Evolutionary conservation across 92 coral and sea anemone genomes (phyloP).

Genomic region (Zoanthus sociatus): DNA sequence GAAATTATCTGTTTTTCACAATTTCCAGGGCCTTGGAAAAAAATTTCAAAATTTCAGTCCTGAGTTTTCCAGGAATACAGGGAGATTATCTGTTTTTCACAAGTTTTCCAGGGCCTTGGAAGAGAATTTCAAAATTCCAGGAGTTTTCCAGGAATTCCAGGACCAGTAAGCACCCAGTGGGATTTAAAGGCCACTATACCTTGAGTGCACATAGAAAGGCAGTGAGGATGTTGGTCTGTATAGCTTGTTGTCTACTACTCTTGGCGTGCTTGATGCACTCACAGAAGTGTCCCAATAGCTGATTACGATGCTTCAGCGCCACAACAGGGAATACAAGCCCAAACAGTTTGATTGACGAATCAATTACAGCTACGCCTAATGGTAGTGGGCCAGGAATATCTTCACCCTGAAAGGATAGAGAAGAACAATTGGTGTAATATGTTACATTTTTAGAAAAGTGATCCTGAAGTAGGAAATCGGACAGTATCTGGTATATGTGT

Average conservation of each 20-base stretch:
- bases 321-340: slow-evolving; percentile 91
- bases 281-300: slow-evolving; percentile 88
- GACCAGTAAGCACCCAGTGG: too few relatives aligned
- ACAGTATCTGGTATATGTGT: too few relatives aligned
- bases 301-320: slow-evolving; percentile 97
- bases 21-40: too few relatives aligned
- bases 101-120: too few relatives aligned
- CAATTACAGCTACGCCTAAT: slow-evolving; percentile 97
- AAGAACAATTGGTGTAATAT: not conserved
- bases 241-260: slow-evolving; percentile 93
- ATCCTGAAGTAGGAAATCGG: not conserved
- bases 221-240: slow-evolving; percentile 95
- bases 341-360: slow-evolving; percentile 91
- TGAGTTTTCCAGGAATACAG: too few relatives aligned
- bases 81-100: too few relatives aligned
- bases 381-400: slow-evolving; percentile 99
- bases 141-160: too few relatives aligned
- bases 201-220: slow-evolving; percentile 95
- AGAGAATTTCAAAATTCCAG: too few relatives aligned
- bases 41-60: too few relatives aligned
- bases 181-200: slow-evolving; percentile 33
- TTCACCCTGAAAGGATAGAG: slow-evolving; percentile 68
- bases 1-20: too few relatives aligned
- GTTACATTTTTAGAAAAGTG: not conserved
- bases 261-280: slow-evolving; percentile 95